A percentile compares a stretch with the other conserved stretches of the same genome.
These are phyloP conservation scores for Mechanitis mazaeus DNA, from an alignment of 2,888 invertebrate genomes.

Conservation along the genomic window DNA sequence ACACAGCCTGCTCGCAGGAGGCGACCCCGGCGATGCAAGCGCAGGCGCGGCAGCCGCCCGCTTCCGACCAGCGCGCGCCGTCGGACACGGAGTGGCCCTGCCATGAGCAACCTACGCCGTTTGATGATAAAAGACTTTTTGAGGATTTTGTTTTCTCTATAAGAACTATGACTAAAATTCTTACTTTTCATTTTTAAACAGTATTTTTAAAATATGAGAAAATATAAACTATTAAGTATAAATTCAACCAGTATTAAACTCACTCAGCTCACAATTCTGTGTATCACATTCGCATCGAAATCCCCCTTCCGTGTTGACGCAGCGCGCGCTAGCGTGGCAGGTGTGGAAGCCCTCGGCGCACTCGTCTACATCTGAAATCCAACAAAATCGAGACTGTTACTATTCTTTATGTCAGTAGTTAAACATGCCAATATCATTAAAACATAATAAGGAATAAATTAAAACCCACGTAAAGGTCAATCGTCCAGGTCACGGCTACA, in stretches of 20 bases:
- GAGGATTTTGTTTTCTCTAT: too few species aligned
- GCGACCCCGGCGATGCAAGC: constrained; percentile 78
- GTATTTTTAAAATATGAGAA: not conserved
- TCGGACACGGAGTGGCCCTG: constrained; percentile 79
- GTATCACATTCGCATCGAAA: constrained; percentile 85
- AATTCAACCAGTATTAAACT: constrained; percentile 37
- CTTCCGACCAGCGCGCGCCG: constrained; percentile 73
- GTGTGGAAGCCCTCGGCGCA: constrained; percentile 86
- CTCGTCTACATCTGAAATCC: constrained; percentile 86
- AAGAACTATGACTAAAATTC: too few species aligned
- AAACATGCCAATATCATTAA: too few species aligned
- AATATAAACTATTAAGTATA: not conserved
- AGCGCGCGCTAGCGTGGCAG: constrained; percentile 86
- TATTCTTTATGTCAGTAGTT: too few species aligned
- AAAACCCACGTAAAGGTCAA: too few species aligned
- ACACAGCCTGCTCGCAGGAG: constrained; percentile 80
- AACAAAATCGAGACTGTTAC: too few species aligned
- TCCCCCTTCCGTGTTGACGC: constrained; percentile 87
- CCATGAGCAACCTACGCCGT: constrained; percentile 81
- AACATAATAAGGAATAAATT: too few species aligned
- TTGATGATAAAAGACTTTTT: too few species aligned
- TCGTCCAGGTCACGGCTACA: too few species aligned
- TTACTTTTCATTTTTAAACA: too few species aligned
- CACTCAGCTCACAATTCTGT: constrained; percentile 80
- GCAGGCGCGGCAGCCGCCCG: constrained; percentile 69